Evolutionary conservation across 1,140 invertebrate species (phyloP).

Genomic region (Leucophenga varia): DNA sequence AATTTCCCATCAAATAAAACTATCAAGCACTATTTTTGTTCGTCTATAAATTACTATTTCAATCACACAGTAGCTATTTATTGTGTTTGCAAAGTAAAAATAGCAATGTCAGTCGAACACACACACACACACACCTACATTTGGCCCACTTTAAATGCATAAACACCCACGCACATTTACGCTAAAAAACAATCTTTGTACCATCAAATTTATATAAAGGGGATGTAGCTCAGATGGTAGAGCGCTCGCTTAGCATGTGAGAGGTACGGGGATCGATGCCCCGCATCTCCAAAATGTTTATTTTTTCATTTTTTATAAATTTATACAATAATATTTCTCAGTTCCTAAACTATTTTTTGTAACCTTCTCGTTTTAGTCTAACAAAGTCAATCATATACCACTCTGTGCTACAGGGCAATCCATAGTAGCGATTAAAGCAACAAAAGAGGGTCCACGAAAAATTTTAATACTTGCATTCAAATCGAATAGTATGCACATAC

Average conservation of each 20-base stretch:
- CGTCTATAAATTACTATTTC: no score
- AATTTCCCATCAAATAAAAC: no score
- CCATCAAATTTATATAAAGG: slow-evolving; percentile 19
- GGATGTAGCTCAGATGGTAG: slow-evolving; percentile 79
- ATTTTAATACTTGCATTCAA: slow-evolving; percentile 68
- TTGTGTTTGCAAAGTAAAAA: no score
- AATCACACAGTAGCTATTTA: no score
- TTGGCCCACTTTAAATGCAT: no score
- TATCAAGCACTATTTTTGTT: no score
- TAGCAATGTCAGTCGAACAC: no score
- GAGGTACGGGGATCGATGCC: slow-evolving; percentile 82
- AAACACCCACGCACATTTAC: no score
- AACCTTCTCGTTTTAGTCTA: slow-evolving; percentile 24
- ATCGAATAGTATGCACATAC: slow-evolving; percentile 65
- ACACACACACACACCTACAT: no score
- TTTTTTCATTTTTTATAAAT: slow-evolving; percentile 8
- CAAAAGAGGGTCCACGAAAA: slow-evolving; percentile 66
- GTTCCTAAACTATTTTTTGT: slow-evolving; percentile 1
- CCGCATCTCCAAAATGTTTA: slow-evolving; percentile 61
- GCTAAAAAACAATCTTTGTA: no score
- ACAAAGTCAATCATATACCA: slow-evolving; percentile 25
- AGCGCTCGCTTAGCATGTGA: slow-evolving; percentile 84
- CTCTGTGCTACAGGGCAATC: slow-evolving; percentile 51
- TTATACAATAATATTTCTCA: neutral
- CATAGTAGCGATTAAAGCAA: slow-evolving; percentile 66